Evolutionary conservation across 2,797 vertebrate species (phyloP), one percentile per base, ranked within the genome.

Genomic region (Babyrousa celebensis): DNA sequence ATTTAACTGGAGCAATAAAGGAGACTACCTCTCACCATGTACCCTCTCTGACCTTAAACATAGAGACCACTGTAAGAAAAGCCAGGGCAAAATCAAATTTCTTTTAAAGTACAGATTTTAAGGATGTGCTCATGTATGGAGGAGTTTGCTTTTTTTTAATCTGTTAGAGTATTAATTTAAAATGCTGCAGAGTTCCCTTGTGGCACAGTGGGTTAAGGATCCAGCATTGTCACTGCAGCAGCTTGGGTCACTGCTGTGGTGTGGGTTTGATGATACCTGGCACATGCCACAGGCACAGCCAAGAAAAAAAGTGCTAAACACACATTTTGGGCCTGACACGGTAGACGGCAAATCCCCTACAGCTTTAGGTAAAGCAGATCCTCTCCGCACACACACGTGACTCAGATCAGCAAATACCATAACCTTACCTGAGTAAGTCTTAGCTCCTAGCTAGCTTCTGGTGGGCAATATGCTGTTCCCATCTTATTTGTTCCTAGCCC

Each of bases 51-150:
- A 52, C 77, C 43, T 83, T 75, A 77, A 56, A 75, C 83, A 16
- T 6, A 27, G n/a, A 82, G 40, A 75, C 17, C 23, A 56, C 2
- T 87, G 56, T 87, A 56, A 87, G 70, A 87, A 32, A 91, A 87
- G 14, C 32, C 32, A 63, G 12, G 60, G 56, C 23, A 36, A 83
- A 83, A 83, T 56, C 70, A 78, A 70, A 70, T 32, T 83, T 54
- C 32, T 36, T 67, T 87, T 84, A 88, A 68, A 84, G 77, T 43
- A 56, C 18, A 78, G 36, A 70, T 84, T 91, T 71, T 65, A 88
- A 87, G 29, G 36, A 48, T 20, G 1, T 78, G 29, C 56, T n/a
- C 32, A 32, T 77, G 8, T 52, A 77, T 25, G 36, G 8, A 29
- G 27, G 11, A 84, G 32, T 84, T 83, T 58, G 36, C 32, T 82